Percentiles rank a stretch among this genome's conserved stretches.
phyloP scores from a whole-genome alignment of 2,113 vertebrate genomes.

The Mus pahari region DNA sequence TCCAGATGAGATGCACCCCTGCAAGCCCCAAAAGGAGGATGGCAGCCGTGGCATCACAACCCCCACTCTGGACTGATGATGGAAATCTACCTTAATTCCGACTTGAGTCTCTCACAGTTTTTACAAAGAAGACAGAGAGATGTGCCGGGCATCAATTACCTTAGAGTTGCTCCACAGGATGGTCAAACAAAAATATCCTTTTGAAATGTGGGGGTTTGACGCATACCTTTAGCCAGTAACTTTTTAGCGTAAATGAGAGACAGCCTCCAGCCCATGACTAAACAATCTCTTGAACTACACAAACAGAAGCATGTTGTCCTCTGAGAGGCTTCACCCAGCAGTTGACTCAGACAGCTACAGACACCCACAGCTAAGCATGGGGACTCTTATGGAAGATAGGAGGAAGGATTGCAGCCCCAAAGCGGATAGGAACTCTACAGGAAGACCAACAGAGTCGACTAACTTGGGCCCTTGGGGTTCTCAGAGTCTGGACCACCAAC shows the following conservation, averaged over 20 bases:
- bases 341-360: too few species aligned
- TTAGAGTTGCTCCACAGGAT: neutral
- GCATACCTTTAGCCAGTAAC: neutral
- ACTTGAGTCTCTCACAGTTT: neutral
- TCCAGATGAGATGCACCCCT: neutral
- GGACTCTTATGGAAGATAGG: too few species aligned
- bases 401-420: too few species aligned
- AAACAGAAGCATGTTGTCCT: too few species aligned
- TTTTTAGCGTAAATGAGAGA: neutral
- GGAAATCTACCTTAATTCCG: slow-evolving; percentile 40
- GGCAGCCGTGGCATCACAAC: neutral
- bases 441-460: too few species aligned
- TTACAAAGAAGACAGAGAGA: neutral
- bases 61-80: neutral
- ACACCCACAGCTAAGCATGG: too few species aligned
- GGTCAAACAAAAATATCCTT: neutral
- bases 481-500: too few species aligned
- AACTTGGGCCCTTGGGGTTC: too few species aligned
- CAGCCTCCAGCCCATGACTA: neutral
- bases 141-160: neutral
- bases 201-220: neutral
- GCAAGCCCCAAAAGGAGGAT: neutral
- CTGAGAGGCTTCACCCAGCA: too few species aligned
- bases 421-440: too few species aligned
- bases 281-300: too few species aligned